A percentile compares a stretch with the other conserved stretches of the same genome.
Conservation (phyloP, 2,888 invertebrate species). For the Drosophila suboccidentalis region DNA sequence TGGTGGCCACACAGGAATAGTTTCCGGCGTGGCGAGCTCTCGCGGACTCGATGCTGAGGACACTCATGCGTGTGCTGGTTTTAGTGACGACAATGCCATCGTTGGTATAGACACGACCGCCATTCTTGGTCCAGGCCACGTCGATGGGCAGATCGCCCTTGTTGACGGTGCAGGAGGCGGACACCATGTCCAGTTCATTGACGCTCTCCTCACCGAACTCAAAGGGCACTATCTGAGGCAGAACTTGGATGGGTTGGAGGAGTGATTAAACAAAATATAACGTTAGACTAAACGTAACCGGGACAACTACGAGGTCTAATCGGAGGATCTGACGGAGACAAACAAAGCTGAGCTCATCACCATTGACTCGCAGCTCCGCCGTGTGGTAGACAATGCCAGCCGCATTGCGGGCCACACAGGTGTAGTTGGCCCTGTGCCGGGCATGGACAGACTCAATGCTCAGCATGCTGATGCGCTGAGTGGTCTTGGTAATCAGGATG, state of each 20-base stretch:
- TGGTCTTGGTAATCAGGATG: slow-evolving; percentile 88
- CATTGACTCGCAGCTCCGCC: slow-evolving; percentile 90
- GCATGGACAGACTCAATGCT: slow-evolving; percentile 90
- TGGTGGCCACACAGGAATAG: slow-evolving; percentile 88
- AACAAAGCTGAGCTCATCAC: slow-evolving; percentile 83
- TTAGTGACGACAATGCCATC: slow-evolving; percentile 87
- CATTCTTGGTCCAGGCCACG: slow-evolving; percentile 90
- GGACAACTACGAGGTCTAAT: slow-evolving; percentile 12
- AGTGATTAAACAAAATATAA: slow-evolving; percentile 39
- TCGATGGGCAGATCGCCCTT: slow-evolving; percentile 92
- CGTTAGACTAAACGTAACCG: slow-evolving; percentile 23
- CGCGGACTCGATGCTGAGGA: slow-evolving; percentile 88
- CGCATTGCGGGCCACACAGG: slow-evolving; percentile 90
- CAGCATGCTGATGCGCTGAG: slow-evolving; percentile 89
- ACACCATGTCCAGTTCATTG: slow-evolving; percentile 90
- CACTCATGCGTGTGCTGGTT: slow-evolving; percentile 88
- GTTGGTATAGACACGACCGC: slow-evolving; percentile 86
- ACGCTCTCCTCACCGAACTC: slow-evolving; percentile 90
- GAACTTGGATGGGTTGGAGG: slow-evolving; percentile 85
- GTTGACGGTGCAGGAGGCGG: slow-evolving; percentile 90
- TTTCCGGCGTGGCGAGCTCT: slow-evolving; percentile 88
- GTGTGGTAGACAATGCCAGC: slow-evolving; percentile 90
- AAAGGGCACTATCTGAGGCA: slow-evolving; percentile 91
- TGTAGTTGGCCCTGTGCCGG: slow-evolving; percentile 91
- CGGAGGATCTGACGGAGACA: background rate